Percentiles rank a stretch among this genome's conserved stretches.
Evolutionary conservation across 1,140 invertebrate genomes (phyloP).

Genomic region (Coptotermes formosanus): DNA sequence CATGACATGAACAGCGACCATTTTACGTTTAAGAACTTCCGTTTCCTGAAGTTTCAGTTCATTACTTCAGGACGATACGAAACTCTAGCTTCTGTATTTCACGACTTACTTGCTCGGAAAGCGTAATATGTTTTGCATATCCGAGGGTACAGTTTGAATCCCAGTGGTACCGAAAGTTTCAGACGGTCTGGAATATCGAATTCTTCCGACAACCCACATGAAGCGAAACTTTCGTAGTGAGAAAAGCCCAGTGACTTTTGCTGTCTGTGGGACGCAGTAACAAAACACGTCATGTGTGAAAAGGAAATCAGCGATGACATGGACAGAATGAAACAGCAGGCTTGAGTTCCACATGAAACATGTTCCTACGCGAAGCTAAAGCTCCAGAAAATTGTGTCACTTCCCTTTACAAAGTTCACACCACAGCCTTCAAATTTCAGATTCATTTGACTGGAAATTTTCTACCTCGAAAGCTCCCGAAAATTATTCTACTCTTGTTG

Average conservation of each 20-base stretch:
- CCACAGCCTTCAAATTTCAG: not conserved
- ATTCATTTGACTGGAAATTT: not conserved
- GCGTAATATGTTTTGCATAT: not conserved
- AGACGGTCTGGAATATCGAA: not conserved
- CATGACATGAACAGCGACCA: too few relatives aligned
- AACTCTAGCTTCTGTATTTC: not conserved
- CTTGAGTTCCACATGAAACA: not conserved
- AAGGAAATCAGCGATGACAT: conserved; percentile 4
- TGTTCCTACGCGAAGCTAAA: not conserved
- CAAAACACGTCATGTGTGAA: conserved; percentile 8
- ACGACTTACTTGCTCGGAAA: not conserved
- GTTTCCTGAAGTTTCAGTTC: not conserved
- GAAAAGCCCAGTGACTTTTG: not conserved
- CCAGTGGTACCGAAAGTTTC: not conserved
- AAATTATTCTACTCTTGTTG: too few relatives aligned
- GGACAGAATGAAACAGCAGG: not conserved
- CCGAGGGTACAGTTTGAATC: not conserved
- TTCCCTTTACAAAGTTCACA: not conserved
- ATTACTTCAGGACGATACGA: not conserved
- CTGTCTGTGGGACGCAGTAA: not conserved
- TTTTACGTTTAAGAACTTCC: too few relatives aligned
- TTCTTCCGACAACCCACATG: not conserved
- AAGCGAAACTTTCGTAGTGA: not conserved
- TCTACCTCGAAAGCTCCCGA: too few relatives aligned
- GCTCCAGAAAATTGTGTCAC: conserved; percentile 4